Evolutionary conservation across 2,888 invertebrate genomes (phyloP).

Genomic region (Hydrotaea diabolus): DNA sequence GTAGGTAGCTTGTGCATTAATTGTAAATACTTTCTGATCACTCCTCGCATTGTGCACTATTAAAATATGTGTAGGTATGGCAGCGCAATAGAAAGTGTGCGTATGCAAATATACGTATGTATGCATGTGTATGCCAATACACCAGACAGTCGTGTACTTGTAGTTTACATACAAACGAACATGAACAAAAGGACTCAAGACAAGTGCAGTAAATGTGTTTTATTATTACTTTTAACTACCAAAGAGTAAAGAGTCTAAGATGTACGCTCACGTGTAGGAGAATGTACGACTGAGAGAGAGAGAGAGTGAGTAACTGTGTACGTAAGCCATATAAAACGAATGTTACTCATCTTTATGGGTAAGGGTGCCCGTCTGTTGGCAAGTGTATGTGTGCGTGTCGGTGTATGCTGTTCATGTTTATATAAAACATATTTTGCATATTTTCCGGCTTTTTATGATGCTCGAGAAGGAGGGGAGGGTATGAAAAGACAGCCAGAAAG

Average conservation of each 20-base stretch:
- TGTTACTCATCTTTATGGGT: conserved; percentile 29
- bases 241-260: conserved; percentile 48
- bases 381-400: conserved; percentile 23
- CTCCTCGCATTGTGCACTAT: neutral
- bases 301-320: neutral
- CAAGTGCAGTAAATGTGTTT: conserved; percentile 67
- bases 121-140: conserved; percentile 26
- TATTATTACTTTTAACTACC: conserved; percentile 59
- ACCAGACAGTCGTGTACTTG: conserved; percentile 61
- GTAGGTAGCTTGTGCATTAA: no score
- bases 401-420: conserved; percentile 27
- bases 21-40: no score
- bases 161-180: conserved; percentile 50
- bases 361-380: conserved; percentile 9
- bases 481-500: neutral
- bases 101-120: neutral
- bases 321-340: neutral
- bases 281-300: neutral
- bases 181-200: conserved; percentile 53
- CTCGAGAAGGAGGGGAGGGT: neutral
- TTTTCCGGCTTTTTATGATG: conserved; percentile 45
- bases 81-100: no score
- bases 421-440: conserved; percentile 59
- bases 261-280: conserved; percentile 1
- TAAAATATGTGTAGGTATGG: neutral